Evolutionary conservation across 2,797 vertebrate species (phyloP).

Genomic region (Pogoniulus pusillus): DNA sequence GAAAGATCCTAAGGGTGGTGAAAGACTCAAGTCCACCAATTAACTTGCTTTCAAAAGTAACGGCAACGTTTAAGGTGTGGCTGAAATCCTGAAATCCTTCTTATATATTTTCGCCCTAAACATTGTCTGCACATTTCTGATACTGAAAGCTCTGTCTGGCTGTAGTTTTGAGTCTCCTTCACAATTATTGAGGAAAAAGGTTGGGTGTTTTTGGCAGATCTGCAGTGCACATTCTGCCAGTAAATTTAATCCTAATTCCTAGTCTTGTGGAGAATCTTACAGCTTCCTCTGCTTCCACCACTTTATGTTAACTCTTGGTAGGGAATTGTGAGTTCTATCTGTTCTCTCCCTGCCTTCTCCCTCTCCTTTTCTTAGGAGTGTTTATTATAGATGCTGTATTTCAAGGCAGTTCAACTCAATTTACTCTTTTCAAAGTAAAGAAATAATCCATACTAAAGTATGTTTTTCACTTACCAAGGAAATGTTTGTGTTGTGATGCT

Average conservation of each 20-base stretch:
- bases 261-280: neutral
- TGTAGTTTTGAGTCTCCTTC: slow-evolving; percentile 26
- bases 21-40: neutral
- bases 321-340: neutral
- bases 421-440: neutral
- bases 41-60: slow-evolving; percentile 4
- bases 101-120: neutral
- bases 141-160: neutral
- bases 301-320: neutral
- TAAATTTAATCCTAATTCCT: slow-evolving; percentile 34
- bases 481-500: neutral
- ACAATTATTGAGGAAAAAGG: neutral
- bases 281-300: neutral
- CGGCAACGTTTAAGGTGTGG: neutral
- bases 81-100: slow-evolving; percentile 17
- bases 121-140: slow-evolving; percentile 9
- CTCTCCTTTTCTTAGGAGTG: neutral
- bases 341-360: neutral
- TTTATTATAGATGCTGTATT: neutral
- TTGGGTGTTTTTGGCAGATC: slow-evolving; percentile 44
- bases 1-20: neutral
- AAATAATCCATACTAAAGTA: neutral
- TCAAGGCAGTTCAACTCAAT: neutral
- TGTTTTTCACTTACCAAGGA: neutral
- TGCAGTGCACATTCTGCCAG: slow-evolving; percentile 2